Base-by-base conservation (phyloP, 2,797 vertebrate genomes). In the Micropoecilia bifurca region DNA sequence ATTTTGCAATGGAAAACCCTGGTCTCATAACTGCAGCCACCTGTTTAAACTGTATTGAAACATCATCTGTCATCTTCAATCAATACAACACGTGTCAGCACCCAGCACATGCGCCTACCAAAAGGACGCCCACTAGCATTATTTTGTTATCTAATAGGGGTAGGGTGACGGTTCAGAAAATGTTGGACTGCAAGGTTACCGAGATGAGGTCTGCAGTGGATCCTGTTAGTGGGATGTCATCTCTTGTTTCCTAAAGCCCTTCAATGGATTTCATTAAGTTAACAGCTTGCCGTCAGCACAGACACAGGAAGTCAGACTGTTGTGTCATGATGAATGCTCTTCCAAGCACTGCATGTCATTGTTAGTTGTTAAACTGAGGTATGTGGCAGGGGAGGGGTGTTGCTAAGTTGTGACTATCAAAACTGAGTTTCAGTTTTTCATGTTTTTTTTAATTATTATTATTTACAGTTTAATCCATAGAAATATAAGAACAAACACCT, bases 251-350 rank as follows among this genome's bases (percentile, higher is more conserved):
- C 74, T 85, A 20, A 77, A 86, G 91, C 88, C 83, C 90, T 90
- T 90, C 91, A 91, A 90, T 93, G 94, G 91, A 95, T 95, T 94
- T 95, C 94, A 95, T 96, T 96, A 96, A 91, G 86, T 57, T 83
- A 96, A 95, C 95, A 95, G 95, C 94, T 95, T 95, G 94, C 93
- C 92, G 83, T 95, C 95, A 94, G 92, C 91, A 85, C 87, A 76
- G 90, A 84, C 92, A 92, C 89, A 95, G 94, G 94, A 95, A 95
- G 93, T 94, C 91, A 93, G 94, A 95, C 91, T 91, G 94, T 94
- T 93, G 93, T 94, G 92, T 90, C 87, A 91, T 95, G 94, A 94
- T 94, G 91, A 96, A 95, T 95, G 90, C 93, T 91, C 92, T 93
- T 74, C 87, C 90, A 89, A 91, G 88, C 88, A 85, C 93, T 72